Evolutionary conservation across 2,888 invertebrate genomes (phyloP).

Genomic region (Drosophila anceps): DNA sequence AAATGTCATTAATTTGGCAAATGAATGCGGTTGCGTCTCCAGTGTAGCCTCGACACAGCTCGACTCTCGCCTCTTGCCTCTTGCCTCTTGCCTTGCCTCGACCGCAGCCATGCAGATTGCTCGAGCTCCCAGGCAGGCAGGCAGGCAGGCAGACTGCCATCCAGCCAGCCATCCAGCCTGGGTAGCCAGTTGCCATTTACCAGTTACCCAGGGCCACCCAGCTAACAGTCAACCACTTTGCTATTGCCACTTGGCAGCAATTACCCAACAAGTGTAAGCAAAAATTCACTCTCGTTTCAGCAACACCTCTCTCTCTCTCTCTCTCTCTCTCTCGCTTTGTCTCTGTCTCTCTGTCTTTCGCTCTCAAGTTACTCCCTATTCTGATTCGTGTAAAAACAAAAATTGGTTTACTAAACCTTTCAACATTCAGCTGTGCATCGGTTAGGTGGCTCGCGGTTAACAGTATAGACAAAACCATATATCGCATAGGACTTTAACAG

Average conservation of each 20-base stretch:
- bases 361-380: not conserved
- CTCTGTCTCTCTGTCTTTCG: not conserved
- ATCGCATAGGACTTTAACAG: not conserved
- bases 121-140: conserved; percentile 7
- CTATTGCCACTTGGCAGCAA: conserved; percentile 73
- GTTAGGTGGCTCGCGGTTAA: conserved; percentile 12
- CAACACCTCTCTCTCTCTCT: not conserved
- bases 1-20: conserved; percentile 82
- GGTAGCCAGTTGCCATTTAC: conserved; percentile 13
- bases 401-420: conserved; percentile 25
- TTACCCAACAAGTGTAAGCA: conserved; percentile 76
- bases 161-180: not conserved
- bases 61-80: not conserved
- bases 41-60: conserved; percentile 26
- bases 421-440: conserved; percentile 8
- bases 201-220: not conserved
- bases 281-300: conserved; percentile 60
- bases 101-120: conserved; percentile 39
- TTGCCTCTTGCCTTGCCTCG: not conserved
- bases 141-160: conserved; percentile 21
- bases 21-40: conserved; percentile 77
- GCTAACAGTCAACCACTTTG: conserved; percentile 47
- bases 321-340: not conserved
- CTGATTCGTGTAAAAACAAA: conserved; percentile 21
- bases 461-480: not conserved